Evolutionary conservation across 2,113 vertebrate genomes (phyloP).

Genomic region (Phodopus roborovskii): DNA sequence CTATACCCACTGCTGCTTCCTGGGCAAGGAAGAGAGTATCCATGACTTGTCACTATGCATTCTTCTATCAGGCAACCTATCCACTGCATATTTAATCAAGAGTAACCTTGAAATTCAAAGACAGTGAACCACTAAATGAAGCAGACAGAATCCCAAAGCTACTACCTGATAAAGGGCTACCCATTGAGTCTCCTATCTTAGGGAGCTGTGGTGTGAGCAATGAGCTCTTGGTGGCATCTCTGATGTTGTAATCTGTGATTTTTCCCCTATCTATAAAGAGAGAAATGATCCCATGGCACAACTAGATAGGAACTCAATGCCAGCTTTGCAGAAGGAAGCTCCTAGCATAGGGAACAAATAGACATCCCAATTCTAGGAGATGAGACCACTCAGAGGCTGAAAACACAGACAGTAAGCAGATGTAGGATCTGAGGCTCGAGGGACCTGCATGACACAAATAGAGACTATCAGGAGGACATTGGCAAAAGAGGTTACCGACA

Average conservation of each 20-base stretch:
- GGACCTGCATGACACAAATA: background rate
- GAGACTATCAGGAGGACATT: background rate
- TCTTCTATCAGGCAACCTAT: background rate
- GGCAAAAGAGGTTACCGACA: background rate
- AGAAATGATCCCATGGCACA: background rate
- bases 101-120: conserved; percentile 28
- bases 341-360: background rate
- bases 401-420: background rate
- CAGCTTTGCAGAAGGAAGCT: conserved; percentile 1
- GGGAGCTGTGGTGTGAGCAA: background rate
- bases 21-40: background rate
- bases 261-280: background rate
- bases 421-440: background rate
- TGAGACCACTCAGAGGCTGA: background rate
- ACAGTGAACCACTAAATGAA: background rate
- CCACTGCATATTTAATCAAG: background rate
- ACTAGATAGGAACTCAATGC: background rate
- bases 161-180: background rate
- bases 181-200: background rate
- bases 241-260: background rate
- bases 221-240: background rate
- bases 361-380: background rate
- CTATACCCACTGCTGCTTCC: background rate
- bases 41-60: background rate
- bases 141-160: background rate